Evolutionary conservation across 2,113 vertebrate species (phyloP).

Genomic region (Pristiophorus japonicus): DNA sequence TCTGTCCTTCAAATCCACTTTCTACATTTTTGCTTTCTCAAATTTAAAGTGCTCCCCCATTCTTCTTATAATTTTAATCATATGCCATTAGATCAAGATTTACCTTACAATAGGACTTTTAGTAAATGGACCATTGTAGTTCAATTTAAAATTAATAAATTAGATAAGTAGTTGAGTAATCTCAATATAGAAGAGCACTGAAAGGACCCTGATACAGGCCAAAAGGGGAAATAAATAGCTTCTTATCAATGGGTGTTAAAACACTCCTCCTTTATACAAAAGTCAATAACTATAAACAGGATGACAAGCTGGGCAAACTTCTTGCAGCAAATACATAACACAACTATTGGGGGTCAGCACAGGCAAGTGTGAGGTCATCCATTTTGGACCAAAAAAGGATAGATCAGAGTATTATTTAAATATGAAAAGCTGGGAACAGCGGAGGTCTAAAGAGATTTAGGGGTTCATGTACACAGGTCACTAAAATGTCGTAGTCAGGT

Average conservation of each 20-base stretch:
- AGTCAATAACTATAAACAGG: neutral
- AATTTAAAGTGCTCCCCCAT: neutral
- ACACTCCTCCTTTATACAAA: neutral
- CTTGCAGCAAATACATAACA: too few relatives aligned
- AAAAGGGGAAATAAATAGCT: neutral
- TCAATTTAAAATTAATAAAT: neutral
- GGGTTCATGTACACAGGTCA: neutral
- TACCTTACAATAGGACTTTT: neutral
- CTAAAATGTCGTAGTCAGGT: neutral
- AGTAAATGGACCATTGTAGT: neutral
- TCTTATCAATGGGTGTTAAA: neutral
- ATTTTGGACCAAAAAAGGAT: too few relatives aligned
- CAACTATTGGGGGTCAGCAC: too few relatives aligned
- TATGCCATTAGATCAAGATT: neutral
- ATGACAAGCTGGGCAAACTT: neutral
- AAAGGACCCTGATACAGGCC: neutral
- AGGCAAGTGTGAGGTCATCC: too few relatives aligned
- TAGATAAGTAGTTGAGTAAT: neutral
- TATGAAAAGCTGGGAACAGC: neutral
- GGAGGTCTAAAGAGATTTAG: neutral
- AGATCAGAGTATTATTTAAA: too few relatives aligned
- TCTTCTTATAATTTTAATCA: neutral
- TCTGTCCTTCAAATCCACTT: too few relatives aligned
- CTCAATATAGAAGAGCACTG: neutral
- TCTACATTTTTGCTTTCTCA: too few relatives aligned